phyloP scores from a whole-genome alignment of 2,113 vertebrate species.

The Hoplias malabaricus region DNA sequence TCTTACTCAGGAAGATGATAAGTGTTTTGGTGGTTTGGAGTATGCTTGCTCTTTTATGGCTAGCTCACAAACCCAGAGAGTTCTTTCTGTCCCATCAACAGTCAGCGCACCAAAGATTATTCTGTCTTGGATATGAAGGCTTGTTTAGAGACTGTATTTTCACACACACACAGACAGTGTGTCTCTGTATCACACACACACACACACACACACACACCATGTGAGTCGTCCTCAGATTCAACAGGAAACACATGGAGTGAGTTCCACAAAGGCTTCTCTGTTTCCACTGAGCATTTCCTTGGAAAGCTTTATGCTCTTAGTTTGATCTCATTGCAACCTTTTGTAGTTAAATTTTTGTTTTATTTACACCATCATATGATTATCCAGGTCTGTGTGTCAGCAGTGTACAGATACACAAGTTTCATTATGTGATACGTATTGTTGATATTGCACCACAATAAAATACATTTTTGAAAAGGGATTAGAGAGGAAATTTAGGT shows the following conservation, averaged over 20 bases:
- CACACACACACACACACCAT: background rate
- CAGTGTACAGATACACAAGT: too few relatives aligned
- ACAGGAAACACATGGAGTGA: constrained; percentile 47
- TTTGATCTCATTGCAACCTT: background rate
- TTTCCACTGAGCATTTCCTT: constrained; percentile 35
- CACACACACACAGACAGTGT: background rate
- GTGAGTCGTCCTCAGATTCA: background rate
- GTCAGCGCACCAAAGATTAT: background rate
- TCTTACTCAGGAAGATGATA: constrained; percentile 48
- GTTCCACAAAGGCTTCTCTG: constrained; percentile 57
- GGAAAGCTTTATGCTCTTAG: background rate
- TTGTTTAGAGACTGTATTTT: background rate
- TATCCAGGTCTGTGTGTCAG: background rate
- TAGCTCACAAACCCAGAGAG: background rate
- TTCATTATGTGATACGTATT: too few relatives aligned
- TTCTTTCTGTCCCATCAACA: constrained; percentile 8
- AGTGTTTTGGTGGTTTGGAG: constrained; percentile 51
- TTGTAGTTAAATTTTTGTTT: constrained; percentile 12
- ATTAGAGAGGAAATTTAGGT: too few relatives aligned
- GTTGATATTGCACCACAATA: too few relatives aligned
- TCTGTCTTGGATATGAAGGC: constrained; percentile 2
- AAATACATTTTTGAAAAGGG: too few relatives aligned
- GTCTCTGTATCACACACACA: background rate
- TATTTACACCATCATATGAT: too few relatives aligned
- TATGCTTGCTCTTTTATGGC: constrained; percentile 20